Conservation (phyloP, 2,113 vertebrate genomes). For the Rhinopomastus cyanomelas region DNA sequence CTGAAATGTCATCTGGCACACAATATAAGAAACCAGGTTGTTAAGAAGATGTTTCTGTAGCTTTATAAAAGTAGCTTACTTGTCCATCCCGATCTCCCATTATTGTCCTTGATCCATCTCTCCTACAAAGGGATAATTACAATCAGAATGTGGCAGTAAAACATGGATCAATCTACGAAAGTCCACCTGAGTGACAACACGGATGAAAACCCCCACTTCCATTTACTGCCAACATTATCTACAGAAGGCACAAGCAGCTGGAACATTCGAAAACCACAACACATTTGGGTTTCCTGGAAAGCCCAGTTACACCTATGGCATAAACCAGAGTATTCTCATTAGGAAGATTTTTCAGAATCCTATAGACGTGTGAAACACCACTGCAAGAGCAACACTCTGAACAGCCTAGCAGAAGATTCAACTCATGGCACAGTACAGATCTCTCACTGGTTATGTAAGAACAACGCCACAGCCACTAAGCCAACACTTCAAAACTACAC, state of each 20-base stretch:
- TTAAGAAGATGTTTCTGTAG: background rate
- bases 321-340: background rate
- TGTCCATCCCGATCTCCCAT: constrained; percentile 84
- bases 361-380: background rate
- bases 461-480: background rate
- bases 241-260: background rate
- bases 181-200: background rate
- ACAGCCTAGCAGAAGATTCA: background rate
- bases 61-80: constrained; percentile 58
- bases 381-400: background rate
- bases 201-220: background rate
- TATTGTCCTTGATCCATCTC: constrained; percentile 83
- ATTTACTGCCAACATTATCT: background rate
- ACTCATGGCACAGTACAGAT: background rate
- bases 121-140: constrained; percentile 67
- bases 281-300: background rate
- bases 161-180: background rate
- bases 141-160: background rate
- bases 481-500: background rate
- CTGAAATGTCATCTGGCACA: background rate
- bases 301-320: background rate
- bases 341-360: background rate
- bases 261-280: background rate
- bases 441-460: background rate
- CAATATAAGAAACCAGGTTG: background rate